Conservation (phyloP, 2,797 vertebrate genomes). For the Acanthornis magna region DNA sequence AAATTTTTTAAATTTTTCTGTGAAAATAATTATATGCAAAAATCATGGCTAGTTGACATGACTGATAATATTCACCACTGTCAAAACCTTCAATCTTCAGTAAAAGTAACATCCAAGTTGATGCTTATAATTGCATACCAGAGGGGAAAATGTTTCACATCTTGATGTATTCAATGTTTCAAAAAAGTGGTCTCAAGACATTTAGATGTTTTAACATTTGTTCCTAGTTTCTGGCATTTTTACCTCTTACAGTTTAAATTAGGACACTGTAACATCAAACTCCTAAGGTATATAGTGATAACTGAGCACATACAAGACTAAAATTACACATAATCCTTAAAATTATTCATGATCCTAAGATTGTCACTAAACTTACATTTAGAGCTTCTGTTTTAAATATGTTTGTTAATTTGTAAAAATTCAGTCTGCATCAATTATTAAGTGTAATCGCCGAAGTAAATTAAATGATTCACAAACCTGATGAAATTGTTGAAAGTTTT, state of each 20-base stretch:
- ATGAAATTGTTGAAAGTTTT: background rate
- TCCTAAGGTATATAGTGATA: background rate
- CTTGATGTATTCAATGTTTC: background rate
- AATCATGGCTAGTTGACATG: background rate
- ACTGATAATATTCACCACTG: background rate
- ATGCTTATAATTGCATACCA: background rate
- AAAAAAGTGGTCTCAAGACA: background rate
- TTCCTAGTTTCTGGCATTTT: background rate
- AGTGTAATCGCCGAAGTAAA: background rate
- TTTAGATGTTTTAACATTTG: background rate
- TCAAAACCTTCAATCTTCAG: background rate
- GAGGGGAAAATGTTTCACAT: background rate
- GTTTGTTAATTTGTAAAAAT: background rate
- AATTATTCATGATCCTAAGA: background rate
- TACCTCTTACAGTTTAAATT: background rate
- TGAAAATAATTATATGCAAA: background rate
- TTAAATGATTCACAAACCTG: background rate
- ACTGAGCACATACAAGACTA: background rate
- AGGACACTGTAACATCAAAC: background rate
- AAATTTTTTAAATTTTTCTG: background rate
- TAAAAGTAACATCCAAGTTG: background rate
- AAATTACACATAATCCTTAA: background rate
- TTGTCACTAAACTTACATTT: background rate
- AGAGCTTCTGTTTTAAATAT: background rate
- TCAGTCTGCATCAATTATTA: background rate